phyloP scores from a whole-genome alignment of 2,113 vertebrate genomes.

The Cryptotis parvus region DNA sequence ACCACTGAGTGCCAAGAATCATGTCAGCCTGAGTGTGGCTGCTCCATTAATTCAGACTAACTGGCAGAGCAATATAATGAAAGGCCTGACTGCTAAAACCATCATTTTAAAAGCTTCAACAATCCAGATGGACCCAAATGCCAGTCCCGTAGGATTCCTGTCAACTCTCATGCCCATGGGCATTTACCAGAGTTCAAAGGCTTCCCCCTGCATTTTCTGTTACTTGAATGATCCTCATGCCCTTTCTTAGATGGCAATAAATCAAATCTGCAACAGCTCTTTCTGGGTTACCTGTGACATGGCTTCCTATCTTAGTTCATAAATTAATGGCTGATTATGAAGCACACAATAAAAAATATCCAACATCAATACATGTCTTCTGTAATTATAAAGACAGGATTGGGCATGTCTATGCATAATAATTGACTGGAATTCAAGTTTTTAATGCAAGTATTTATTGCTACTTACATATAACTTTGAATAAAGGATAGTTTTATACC shows the following conservation, averaged over 20 bases:
- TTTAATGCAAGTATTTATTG: conserved; percentile 32
- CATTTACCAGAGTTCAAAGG: neutral
- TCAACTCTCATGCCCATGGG: neutral
- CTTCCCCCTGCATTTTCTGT: neutral
- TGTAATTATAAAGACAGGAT: conserved; percentile 7
- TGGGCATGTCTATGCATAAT: neutral
- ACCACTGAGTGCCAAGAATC: neutral
- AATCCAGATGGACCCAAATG: neutral
- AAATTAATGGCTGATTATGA: conserved; percentile 45
- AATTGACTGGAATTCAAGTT: conserved; percentile 3
- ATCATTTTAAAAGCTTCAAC: neutral
- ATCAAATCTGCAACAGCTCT: neutral
- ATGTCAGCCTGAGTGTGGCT: neutral
- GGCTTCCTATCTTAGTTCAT: conserved; percentile 35
- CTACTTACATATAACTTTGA: conserved; percentile 39
- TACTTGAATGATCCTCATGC: neutral
- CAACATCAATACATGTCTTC: neutral
- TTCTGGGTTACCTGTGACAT: neutral
- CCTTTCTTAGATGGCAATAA: neutral
- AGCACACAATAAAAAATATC: conserved; percentile 29
- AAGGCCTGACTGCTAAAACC: neutral
- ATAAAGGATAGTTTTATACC: conserved; percentile 26
- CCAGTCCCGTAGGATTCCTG: neutral
- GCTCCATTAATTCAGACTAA: neutral
- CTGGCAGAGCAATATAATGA: neutral